Evolutionary conservation across 92 coral and sea anemone genomes (phyloP).

Genomic region (Epizoanthus ramosus): DNA sequence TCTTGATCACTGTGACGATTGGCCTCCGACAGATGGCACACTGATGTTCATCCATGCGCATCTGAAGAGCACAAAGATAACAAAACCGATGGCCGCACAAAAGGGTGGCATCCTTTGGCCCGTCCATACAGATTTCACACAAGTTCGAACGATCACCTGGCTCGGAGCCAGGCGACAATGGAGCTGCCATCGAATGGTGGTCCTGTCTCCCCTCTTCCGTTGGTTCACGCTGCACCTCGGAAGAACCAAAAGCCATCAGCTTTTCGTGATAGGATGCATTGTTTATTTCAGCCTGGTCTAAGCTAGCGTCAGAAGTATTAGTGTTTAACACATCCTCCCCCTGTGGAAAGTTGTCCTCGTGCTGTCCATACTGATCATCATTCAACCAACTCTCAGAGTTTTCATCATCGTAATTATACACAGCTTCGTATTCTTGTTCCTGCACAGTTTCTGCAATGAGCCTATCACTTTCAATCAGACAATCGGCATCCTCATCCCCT

Average conservation of each 20-base stretch:
- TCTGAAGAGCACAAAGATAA: slow-evolving; percentile 64
- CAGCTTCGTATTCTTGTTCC: slow-evolving; percentile 25
- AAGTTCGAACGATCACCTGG: neutral
- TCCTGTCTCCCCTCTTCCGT: neutral
- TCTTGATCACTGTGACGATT: slow-evolving; percentile 67
- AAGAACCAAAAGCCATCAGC: neutral
- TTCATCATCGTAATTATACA: neutral
- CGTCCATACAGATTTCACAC: slow-evolving; percentile 73
- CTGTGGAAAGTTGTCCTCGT: neutral
- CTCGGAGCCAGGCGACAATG: neutral
- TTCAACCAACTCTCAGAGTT: neutral
- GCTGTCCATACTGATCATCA: neutral
- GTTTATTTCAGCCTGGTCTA: neutral
- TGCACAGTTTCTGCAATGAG: slow-evolving; percentile 3
- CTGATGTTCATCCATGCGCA: slow-evolving; percentile 64
- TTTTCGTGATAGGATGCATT: slow-evolving; percentile 3
- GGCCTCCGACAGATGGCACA: slow-evolving; percentile 69
- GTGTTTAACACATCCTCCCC: neutral
- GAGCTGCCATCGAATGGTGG: neutral
- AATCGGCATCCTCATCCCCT: slow-evolving; percentile 5
- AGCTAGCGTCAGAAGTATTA: neutral
- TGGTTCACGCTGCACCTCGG: neutral
- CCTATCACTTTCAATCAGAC: slow-evolving; percentile 16
- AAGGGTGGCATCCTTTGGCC: slow-evolving; percentile 64
- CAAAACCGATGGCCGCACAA: slow-evolving; percentile 73